Evolutionary conservation across 2,797 vertebrate species (phyloP).

Genomic region (Lepus oiostolus): DNA sequence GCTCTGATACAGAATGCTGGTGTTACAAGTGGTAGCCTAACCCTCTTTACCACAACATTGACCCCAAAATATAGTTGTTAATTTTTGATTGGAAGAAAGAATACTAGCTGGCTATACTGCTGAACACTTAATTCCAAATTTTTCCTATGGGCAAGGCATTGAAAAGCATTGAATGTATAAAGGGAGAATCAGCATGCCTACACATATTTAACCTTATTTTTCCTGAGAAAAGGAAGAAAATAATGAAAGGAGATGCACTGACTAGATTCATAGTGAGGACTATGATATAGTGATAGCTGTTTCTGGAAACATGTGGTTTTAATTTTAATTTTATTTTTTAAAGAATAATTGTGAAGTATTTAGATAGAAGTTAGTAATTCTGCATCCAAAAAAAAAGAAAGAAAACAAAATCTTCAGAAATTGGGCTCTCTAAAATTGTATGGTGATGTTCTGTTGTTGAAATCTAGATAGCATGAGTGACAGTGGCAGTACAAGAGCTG

Average conservation of each 20-base stretch:
- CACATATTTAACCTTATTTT: neutral
- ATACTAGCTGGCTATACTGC: neutral
- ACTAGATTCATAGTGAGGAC: neutral
- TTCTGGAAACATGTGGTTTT: slow-evolving; percentile 51
- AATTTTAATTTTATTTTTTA: slow-evolving; percentile 19
- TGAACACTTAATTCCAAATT: neutral
- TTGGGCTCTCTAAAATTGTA: neutral
- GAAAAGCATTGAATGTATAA: slow-evolving; percentile 48
- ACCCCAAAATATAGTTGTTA: neutral
- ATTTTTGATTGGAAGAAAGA: slow-evolving; percentile 55
- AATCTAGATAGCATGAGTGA: neutral
- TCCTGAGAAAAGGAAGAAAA: slow-evolving; percentile 22
- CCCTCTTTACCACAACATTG: too few species aligned
- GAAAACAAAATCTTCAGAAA: neutral
- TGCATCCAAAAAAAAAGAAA: neutral
- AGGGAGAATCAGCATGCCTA: slow-evolving; percentile 37
- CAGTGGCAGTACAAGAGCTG: slow-evolving; percentile 23
- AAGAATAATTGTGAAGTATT: slow-evolving; percentile 19
- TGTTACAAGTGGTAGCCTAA: too few species aligned
- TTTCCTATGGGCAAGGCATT: neutral
- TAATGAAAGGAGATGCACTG: slow-evolving; percentile 42
- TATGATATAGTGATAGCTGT: neutral
- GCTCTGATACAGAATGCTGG: too few species aligned
- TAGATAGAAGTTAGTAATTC: slow-evolving; percentile 13
- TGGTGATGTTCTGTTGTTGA: slow-evolving; percentile 28